Conservation (phyloP, 2,888 invertebrate genomes). For the Trachelus troglodyta region DNA sequence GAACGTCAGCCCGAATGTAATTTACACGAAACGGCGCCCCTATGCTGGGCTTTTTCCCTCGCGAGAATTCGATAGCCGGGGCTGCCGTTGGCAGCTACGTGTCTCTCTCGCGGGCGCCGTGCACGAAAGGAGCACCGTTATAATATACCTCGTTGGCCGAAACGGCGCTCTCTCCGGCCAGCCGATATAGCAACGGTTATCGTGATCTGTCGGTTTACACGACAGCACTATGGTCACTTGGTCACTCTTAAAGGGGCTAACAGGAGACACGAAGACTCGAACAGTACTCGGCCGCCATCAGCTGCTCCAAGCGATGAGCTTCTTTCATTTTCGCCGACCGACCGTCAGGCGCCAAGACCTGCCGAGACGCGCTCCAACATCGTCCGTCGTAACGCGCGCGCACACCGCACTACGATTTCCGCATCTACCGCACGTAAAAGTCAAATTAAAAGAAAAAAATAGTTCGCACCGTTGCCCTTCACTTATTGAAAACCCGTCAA, state of each 20-base stretch:
- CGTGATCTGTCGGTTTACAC: not conserved
- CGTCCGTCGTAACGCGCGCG: constrained; percentile 26
- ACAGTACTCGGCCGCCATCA: constrained; percentile 60
- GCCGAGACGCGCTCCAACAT: constrained; percentile 47
- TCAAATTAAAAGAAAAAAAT: constrained; percentile 48
- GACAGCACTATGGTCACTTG: constrained; percentile 14
- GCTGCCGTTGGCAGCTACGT: constrained; percentile 28
- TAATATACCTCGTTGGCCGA: constrained; percentile 33
- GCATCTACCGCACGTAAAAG: constrained; percentile 35
- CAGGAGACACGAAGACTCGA: constrained; percentile 46
- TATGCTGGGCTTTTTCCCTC: constrained; percentile 24
- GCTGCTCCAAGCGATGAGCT: constrained; percentile 57
- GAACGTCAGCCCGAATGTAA: constrained; percentile 23
- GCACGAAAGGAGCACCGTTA: constrained; percentile 48
- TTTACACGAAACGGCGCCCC: constrained; percentile 36
- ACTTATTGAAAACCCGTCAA: constrained; percentile 61
- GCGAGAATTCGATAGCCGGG: constrained; percentile 39
- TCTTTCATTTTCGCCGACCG: constrained; percentile 53
- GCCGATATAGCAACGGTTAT: not conserved
- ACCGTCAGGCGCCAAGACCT: constrained; percentile 45
- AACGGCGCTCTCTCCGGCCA: not conserved
- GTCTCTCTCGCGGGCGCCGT: constrained; percentile 26
- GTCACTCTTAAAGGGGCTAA: constrained; percentile 28
- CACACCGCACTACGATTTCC: constrained; percentile 35
- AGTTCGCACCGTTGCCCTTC: constrained; percentile 52